These are phyloP conservation scores for Acronicta alni DNA, from an alignment of 2,888 invertebrate genomes.

Conservation along the genomic window DNA sequence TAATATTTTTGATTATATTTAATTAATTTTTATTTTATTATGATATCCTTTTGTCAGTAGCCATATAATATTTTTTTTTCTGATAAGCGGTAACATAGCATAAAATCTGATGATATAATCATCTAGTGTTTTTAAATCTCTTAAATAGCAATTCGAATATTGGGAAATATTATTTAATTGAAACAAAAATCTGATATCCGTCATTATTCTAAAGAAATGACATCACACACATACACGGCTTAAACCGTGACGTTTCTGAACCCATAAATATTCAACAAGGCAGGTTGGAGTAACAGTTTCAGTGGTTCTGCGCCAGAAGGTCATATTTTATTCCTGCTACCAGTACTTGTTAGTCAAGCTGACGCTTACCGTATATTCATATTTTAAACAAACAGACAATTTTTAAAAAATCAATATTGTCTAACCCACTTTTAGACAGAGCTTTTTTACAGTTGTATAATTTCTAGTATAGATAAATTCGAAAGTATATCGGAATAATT, in stretches of 20 bases:
- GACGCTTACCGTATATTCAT: slow-evolving; percentile 56
- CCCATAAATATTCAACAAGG: slow-evolving; percentile 54
- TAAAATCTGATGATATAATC: too few species aligned
- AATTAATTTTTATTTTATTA: too few species aligned
- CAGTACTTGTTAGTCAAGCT: slow-evolving; percentile 54
- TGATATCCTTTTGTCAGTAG: too few species aligned
- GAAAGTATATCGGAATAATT: too few species aligned
- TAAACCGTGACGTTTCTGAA: slow-evolving; percentile 44
- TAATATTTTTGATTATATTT: too few species aligned
- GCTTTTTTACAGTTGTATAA: too few species aligned
- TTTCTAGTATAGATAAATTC: too few species aligned
- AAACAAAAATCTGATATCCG: slow-evolving; percentile 11
- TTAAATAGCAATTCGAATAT: not conserved
- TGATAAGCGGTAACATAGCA: too few species aligned
- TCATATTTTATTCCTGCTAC: slow-evolving; percentile 62
- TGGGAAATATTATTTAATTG: not conserved
- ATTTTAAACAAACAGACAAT: too few species aligned
- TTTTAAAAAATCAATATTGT: too few species aligned
- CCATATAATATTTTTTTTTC: too few species aligned
- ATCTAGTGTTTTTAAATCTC: not conserved
- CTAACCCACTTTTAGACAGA: too few species aligned
- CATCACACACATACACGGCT: slow-evolving; percentile 22
- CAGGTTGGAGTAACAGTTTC: slow-evolving; percentile 52
- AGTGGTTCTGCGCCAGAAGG: slow-evolving; percentile 48
- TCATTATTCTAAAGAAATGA: slow-evolving; percentile 21